Evolutionary conservation across 2,113 vertebrate genomes (phyloP), one percentile per base, ranked within the genome.

Genomic region (Poeciliopsis occidentalis): DNA sequence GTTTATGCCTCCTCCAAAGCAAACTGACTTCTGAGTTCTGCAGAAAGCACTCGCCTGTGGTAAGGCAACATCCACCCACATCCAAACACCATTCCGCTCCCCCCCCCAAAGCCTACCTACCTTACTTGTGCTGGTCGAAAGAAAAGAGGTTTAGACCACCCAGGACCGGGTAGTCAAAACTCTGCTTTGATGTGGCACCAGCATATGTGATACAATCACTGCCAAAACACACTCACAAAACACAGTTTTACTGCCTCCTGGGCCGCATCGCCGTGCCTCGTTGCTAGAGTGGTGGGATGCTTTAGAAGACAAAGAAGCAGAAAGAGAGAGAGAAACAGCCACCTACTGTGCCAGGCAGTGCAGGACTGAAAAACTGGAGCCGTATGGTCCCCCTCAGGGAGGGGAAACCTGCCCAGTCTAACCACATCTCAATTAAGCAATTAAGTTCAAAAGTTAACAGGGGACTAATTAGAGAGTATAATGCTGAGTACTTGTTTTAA

Each of bases 151-250:
- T 83, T 68, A 77, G 94, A 93, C 94, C 94, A 95, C 94, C 93
- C 92, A 93, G 89, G 79, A 89, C 75, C 60, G 73, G 77, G 67
- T 86, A 79, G 87, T 85, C 82, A 85, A 81, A 87, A 78, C 73
- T 75, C 67, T 29, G 44, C 88, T 94, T 94, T 94, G 88, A 95
- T 94, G 94, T 93, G 93, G 93, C 79, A 64, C 34, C 47, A 76
- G 84, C 85, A 90, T 86, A 91, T 94, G 88, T 90, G 91, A 80
- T 79, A 85, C 87, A 81, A 87, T 87, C 82, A 79, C 85, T 78
- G 80, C 91, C 87, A 79, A 91, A 92, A 90, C 86, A 87, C 85
- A 88, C 86, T 92, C 32, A 24, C 79, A 85, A 82, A 89, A 83
- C 78, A 83, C 80, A 67, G 67, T 89, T 93, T 94, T 91, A 92